A percentile compares a stretch with the other conserved stretches of the same genome.
Evolutionary conservation across 2,888 invertebrate genomes (phyloP).

Genomic region (Eupithecia insigniata): DNA sequence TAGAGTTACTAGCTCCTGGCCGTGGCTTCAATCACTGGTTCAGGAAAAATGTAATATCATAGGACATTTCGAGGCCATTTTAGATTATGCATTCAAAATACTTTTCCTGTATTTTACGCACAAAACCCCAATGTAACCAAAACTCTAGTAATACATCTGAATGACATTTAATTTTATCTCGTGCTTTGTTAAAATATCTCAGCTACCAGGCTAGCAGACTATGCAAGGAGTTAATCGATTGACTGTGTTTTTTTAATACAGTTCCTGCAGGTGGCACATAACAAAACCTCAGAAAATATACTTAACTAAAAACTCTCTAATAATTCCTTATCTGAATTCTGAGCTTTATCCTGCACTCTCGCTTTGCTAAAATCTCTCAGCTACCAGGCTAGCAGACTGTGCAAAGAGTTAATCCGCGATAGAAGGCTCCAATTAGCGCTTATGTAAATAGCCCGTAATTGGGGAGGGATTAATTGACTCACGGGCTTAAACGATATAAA

Average conservation of each 20-base stretch:
- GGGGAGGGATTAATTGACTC: constrained; percentile 62
- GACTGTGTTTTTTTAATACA: background rate
- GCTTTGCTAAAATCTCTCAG: background rate
- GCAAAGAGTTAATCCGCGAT: constrained; percentile 39
- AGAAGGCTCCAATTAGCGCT: constrained; percentile 67
- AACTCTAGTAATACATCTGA: no score
- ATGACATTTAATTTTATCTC: no score
- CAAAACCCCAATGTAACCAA: no score
- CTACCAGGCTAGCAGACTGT: constrained; percentile 19
- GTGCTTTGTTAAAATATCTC: background rate
- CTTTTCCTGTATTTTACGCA: no score
- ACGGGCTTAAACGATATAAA: constrained; percentile 7
- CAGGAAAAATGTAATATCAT: background rate
- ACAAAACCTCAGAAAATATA: background rate
- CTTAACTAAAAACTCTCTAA: background rate
- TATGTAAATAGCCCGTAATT: constrained; percentile 73
- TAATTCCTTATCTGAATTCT: background rate
- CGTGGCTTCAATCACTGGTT: background rate
- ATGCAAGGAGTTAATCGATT: constrained; percentile 37
- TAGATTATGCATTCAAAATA: no score
- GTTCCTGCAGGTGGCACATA: background rate
- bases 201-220: constrained; percentile 14
- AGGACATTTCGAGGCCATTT: no score
- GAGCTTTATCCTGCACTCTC: background rate
- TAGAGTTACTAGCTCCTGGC: background rate